Conservation (phyloP, 2,888 invertebrate species). For the Bugulina stolonifera region DNA sequence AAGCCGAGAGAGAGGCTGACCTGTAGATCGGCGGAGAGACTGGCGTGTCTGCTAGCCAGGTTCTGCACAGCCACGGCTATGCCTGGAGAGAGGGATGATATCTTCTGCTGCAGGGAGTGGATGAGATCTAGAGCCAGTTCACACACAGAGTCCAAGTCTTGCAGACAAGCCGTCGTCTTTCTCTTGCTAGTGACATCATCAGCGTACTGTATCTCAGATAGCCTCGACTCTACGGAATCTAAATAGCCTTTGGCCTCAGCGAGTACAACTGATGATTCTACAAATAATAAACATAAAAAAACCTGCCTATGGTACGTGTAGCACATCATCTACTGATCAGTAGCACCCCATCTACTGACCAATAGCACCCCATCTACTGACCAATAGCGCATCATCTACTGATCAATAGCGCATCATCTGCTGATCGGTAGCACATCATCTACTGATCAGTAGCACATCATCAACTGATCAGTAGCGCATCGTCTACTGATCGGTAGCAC, state of each 20-base stretch:
- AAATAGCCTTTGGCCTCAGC: slow-evolving; percentile 15
- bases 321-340: too few species aligned
- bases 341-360: too few species aligned
- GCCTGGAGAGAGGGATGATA: slow-evolving; percentile 7
- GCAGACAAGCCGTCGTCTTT: slow-evolving; percentile 19
- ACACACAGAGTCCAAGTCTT: slow-evolving; percentile 17
- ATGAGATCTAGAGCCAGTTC: slow-evolving; percentile 17
- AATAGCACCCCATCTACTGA: too few species aligned
- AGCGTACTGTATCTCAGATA: neutral
- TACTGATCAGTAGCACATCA: too few species aligned
- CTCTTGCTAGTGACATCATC: slow-evolving; percentile 22
- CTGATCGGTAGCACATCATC: too few species aligned
- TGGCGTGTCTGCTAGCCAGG: slow-evolving; percentile 5
- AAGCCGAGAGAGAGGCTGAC: too few species aligned
- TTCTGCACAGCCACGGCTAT: slow-evolving; percentile 16
- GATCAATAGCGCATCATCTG: too few species aligned
- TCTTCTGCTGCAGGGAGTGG: slow-evolving; percentile 12
- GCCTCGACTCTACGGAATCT: neutral
- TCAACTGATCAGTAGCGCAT: too few species aligned
- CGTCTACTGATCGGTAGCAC: too few species aligned
- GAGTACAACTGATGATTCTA: slow-evolving; percentile 18
- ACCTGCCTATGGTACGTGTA: too few species aligned
- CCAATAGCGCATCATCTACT: too few species aligned
- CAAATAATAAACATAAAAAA: neutral
- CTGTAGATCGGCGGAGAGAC: slow-evolving; percentile 18